These are phyloP conservation scores for Cladorhizidae sp. DNA, from an alignment of 37 sponge, comb jelly and placozoan genomes.

Conservation along the genomic window DNA sequence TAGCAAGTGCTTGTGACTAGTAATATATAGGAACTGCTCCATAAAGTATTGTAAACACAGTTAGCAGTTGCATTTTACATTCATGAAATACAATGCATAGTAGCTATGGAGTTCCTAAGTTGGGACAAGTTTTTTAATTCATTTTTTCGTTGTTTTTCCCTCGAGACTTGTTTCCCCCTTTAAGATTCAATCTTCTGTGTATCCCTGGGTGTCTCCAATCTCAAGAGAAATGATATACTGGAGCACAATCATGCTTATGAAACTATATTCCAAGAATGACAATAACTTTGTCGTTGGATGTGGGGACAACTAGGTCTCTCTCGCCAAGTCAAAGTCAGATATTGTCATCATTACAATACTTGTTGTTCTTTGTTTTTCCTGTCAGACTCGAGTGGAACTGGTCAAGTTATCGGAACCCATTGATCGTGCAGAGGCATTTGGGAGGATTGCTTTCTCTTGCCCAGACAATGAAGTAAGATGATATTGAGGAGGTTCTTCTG, in stretches of 20 bases:
- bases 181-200: constrained; percentile 63
- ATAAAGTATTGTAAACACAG: too few species aligned
- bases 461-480: constrained; percentile 45
- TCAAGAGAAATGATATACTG: constrained; percentile 58
- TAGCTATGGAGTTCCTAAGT: too few species aligned
- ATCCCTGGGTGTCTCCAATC: constrained; percentile 49
- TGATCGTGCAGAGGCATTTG: constrained; percentile 79
- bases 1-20: too few species aligned
- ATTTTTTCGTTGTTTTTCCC: too few species aligned
- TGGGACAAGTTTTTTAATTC: too few species aligned
- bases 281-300: constrained; percentile 46
- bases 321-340: background rate
- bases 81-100: too few species aligned
- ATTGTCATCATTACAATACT: background rate
- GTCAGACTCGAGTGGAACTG: constrained; percentile 57
- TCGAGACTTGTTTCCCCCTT: too few species aligned
- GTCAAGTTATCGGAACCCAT: constrained; percentile 34
- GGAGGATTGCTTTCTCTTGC: constrained; percentile 84
- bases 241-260: constrained; percentile 62
- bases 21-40: too few species aligned
- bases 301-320: constrained; percentile 53
- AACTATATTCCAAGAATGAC: constrained; percentile 5
- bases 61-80: too few species aligned
- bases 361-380: background rate
- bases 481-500: too few species aligned